Base-by-base conservation (phyloP, 2,113 vertebrate genomes). In the Sclerurus mexicanus region DNA sequence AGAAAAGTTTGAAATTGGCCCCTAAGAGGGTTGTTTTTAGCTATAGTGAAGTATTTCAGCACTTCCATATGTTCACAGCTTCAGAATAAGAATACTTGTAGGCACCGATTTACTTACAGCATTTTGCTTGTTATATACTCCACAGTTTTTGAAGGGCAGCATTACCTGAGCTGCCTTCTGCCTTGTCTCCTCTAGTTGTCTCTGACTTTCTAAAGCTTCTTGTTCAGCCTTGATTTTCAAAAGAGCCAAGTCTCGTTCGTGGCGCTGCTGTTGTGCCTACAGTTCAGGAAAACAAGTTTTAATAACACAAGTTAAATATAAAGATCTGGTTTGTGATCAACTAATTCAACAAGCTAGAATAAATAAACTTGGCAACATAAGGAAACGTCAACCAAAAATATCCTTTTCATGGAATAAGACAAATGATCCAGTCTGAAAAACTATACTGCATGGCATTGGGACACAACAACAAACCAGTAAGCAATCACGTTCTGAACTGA, bases 231-330 rank as follows among this genome's bases (percentile, higher is more conserved):
- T 99, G 84, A 99, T 94, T 96, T 99, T 99, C 96, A 99, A 91
- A 90, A 99, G 98, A 16, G 99, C 98, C 58, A 99, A 96, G 72
- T 99, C 99, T 55, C 97, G 98, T 85, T 99, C 99, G 62, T 99
- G 99, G 35, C 97, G 98, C 72, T 99, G 98, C 95, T 99, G 99
- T 82, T 99, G 99, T 72, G 98, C 98, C 99, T 99, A 96, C 23
- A 87, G 67, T 91, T 52, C 7, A 93, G 81, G 69, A 81, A 80
- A 95, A 66, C 23, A 63, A 67, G 16, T 79, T 93, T 80, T 58
- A 71, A 55, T 33, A 21, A 42, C 1, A 7, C 42, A 76, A 81
- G 24, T 52, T 85, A 84, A 93, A 89, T 8, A 30, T 24, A 75
- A 88, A 85, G 76, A 56, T 3, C 14, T 60, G 83, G 59, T 66